Percentiles rank a stretch among this genome's conserved stretches.
Evolutionary conservation across 2,113 vertebrate genomes (phyloP).

Genomic region (Ovis canadensis): DNA sequence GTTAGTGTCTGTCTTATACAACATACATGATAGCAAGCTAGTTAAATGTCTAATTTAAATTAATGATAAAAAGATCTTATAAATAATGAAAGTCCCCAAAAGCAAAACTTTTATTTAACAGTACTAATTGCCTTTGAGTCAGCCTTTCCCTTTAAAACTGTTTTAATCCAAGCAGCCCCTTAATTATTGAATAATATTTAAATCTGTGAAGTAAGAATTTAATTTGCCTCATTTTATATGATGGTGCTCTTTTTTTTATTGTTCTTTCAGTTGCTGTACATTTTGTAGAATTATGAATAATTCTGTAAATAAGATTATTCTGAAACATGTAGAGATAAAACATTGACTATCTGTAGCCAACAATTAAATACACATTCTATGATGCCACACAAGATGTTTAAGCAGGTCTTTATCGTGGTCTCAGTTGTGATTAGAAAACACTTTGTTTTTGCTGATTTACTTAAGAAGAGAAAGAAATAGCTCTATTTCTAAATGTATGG

Average conservation of each 20-base stretch:
- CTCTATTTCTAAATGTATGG: background rate
- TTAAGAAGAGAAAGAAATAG: constrained; percentile 57
- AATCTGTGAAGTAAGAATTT: constrained; percentile 54
- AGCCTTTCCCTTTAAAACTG: constrained; percentile 58
- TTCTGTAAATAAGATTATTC: background rate
- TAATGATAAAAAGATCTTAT: constrained; percentile 66
- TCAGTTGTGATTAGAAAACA: constrained; percentile 42
- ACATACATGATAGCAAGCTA: background rate
- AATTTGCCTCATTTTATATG: constrained; percentile 1
- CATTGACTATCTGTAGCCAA: background rate
- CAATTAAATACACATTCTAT: background rate
- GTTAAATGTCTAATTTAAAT: constrained; percentile 38
- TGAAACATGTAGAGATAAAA: background rate
- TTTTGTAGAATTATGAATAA: background rate
- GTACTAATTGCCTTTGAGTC: constrained; percentile 70
- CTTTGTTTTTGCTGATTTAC: constrained; percentile 53
- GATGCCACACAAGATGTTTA: constrained; percentile 1
- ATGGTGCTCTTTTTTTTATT: background rate
- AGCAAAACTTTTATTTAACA: constrained; percentile 71
- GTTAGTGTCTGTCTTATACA: accelerated
- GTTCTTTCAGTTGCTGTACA: background rate
- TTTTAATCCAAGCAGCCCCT: constrained; percentile 18
- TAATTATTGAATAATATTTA: constrained; percentile 74
- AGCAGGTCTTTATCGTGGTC: background rate
- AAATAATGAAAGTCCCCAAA: constrained; percentile 73